Evolutionary conservation across 2,888 invertebrate species (phyloP), one percentile per base, ranked within the genome.

Genomic region (Eurois occulta): DNA sequence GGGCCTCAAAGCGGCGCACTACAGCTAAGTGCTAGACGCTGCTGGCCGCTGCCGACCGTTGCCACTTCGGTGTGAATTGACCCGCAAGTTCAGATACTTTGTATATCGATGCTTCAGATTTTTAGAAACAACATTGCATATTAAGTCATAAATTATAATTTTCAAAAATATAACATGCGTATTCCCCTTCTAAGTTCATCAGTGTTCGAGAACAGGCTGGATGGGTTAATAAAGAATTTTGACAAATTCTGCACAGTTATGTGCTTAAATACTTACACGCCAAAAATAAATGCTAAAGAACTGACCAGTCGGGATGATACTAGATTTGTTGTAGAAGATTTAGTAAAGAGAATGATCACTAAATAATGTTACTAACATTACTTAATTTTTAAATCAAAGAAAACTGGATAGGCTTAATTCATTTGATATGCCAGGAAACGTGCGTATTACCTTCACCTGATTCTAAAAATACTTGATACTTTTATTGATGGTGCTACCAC

Each of bases 361-460:
- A 28, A 55, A 24, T 38, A 78, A 64, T 13, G 8, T 32, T n/a
- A 41, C 18, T 21, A 58, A 67, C 16, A 38, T 83, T 35, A 52
- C 60, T 41, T 46, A 60, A 46, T 73, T 55, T 79, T 28, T 35
- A 72, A 71, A 62, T 35, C 13, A 24, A 35, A 78, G 6, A 13
- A 62, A 67, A 55, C 41, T 32, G 28, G 13, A 55, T 38, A 48
- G 32, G 6, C 18, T 66, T 55, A 35, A 58, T 62, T 28, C 32
- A 68, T 72, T 80, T 52, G 24, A 76, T 75, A 67, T 72, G 69
- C 70, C 62, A 80, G 21, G 67, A 71, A 69, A 73, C 78, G 79
- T 79, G 80, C 80, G 76, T 78, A 76, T 85, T 88, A 88, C 89
- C 86, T 88, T 78, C 78, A 85, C 79, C 79, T 77, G 79, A 66